Base-by-base conservation (phyloP, 2,113 vertebrate genomes). In the Amphiprion ocellaris region DNA sequence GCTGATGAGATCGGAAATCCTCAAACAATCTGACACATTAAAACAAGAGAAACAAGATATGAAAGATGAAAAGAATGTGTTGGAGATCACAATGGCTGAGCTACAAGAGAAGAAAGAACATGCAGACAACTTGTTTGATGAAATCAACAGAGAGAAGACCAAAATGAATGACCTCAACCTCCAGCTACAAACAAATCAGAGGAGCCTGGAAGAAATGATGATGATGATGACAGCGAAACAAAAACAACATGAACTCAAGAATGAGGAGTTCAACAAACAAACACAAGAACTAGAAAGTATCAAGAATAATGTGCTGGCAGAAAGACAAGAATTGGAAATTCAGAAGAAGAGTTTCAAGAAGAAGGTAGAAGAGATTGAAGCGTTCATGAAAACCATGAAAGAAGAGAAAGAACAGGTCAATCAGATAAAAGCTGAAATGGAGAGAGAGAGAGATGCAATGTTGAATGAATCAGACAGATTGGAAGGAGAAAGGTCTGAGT, bases 361-460 rank as follows among this genome's bases (percentile, higher is more conserved):
- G 8, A 65, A 41, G 47, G 41, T 41, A 9, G 15, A 73, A 26
- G 58, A 62, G 6, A 2, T 73, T 41, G 47, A 37, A 19, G n/a
- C 54, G 11, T 19, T 70, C 16, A 66, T 58, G 28, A 69, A 68
- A 7, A 62, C 9, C 11, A 50, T 83, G 3, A 33, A 2, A n/a
- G 52, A 24, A 44, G 71, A 84, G 6, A 85, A 54, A 65, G 41
- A 56, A 12, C 54, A 87, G 15, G 0, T 87, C 26, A 61, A 39
- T 30, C 33, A 70, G 17, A 23, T 81, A 15, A 70, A 63, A 9
- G 39, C 39, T 41, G 39, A 41, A 9, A 8, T 41, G 4, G 39
- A 41, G 2, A 41, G 11, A 41, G 9, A 41, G 39, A 41, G 11
- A 41, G 39, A 41, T 2, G 9, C 2, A 11, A 41, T 41, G 9